These are phyloP conservation scores for Coturnix japonica DNA, from an alignment of 2,113 vertebrate genomes.

Conservation along the genomic window DNA sequence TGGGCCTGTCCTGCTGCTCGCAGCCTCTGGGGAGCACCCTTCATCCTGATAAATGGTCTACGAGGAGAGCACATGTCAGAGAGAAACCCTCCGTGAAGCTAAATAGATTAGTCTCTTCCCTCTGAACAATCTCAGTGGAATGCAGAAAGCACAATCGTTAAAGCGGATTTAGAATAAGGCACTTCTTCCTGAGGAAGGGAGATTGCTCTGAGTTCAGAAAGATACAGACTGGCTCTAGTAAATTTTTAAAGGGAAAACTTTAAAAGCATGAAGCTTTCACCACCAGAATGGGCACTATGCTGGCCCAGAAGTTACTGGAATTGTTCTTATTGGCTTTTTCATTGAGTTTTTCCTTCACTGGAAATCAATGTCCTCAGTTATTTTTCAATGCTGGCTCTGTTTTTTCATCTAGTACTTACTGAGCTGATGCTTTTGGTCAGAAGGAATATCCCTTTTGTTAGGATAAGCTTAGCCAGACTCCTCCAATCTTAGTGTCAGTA, in stretches of 20 bases:
- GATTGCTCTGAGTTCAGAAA: constrained; percentile 25
- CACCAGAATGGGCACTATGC: rapidly evolving
- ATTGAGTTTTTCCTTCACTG: neutral
- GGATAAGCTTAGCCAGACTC: neutral
- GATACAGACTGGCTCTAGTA: neutral
- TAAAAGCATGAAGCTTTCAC: neutral
- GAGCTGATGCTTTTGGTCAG: neutral
- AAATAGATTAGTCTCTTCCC: constrained; percentile 69
- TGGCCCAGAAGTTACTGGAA: neutral
- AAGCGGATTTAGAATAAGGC: constrained; percentile 11
- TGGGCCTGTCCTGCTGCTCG: constrained; percentile 65
- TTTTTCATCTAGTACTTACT: neutral
- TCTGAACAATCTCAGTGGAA: constrained; percentile 30
- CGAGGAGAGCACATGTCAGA: constrained; percentile 66
- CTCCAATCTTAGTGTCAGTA: neutral
- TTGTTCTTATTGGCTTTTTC: neutral
- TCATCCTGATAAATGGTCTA: constrained; percentile 81
- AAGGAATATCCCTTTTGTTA: neutral
- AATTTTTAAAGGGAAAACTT: neutral
- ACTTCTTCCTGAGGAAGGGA: neutral
- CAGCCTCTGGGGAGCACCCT: constrained; percentile 76
- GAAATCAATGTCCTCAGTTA: neutral
- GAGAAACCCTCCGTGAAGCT: constrained; percentile 61
- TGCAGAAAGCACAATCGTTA: constrained; percentile 42
- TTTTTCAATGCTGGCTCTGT: neutral